A percentile compares a stretch with the other conserved stretches of the same genome.
These are phyloP conservation scores for Scolanthus callimorphus DNA, from an alignment of 92 coral and sea anemone genomes.

Conservation along the genomic window DNA sequence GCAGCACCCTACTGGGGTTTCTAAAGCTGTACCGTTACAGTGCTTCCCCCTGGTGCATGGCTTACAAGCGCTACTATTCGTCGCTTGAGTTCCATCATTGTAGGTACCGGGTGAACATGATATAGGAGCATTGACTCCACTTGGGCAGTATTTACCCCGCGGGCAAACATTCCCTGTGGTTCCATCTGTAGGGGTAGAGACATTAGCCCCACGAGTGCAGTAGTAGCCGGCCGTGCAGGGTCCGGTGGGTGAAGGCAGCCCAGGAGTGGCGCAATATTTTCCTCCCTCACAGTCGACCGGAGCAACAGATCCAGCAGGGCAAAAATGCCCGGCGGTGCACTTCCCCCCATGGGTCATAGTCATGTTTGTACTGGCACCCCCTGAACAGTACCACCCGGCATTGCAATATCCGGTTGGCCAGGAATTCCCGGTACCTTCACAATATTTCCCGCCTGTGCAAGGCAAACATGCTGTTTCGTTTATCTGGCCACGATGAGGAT, in stretches of 20 bases:
- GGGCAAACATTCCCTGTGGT: conserved; percentile 84
- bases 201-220: conserved; percentile 67
- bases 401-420: conserved; percentile 92
- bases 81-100: conserved; percentile 68
- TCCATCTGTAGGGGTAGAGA: conserved; percentile 70
- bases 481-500: conserved; percentile 68
- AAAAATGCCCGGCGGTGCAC: conserved; percentile 87
- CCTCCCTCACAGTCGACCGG: conserved; percentile 87
- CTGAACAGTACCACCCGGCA: conserved; percentile 93
- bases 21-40: conserved; percentile 86
- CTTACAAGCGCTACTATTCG: conserved; percentile 63
- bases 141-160: conserved; percentile 73
- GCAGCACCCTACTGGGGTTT: conserved; percentile 75
- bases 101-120: conserved; percentile 88
- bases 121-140: conserved; percentile 61
- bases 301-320: conserved; percentile 71
- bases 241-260: conserved; percentile 74
- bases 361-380: conserved; percentile 81
- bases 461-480: conserved; percentile 60
- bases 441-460: conserved; percentile 83
- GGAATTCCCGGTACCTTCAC: conserved; percentile 86
- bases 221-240: conserved; percentile 88
- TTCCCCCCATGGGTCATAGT: conserved; percentile 84
- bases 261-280: conserved; percentile 68
- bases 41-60: conserved; percentile 74